Conservation (phyloP, 2,888 invertebrate genomes). For the Clusia tigrina region DNA sequence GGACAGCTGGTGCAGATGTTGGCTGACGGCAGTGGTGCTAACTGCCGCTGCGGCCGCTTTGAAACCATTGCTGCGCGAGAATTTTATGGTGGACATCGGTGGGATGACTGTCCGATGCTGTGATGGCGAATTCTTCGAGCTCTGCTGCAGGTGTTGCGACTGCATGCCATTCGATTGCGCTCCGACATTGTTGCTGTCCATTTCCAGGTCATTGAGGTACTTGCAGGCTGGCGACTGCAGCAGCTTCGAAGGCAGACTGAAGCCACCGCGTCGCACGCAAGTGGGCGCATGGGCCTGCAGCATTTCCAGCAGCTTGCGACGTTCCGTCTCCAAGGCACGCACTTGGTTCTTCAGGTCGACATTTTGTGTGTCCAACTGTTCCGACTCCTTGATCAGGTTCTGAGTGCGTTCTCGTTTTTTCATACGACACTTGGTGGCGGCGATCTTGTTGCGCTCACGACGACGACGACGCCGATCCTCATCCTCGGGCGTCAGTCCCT, state of each 20-base stretch:
- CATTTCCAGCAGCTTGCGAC: conserved; percentile 81
- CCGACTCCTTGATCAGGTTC: conserved; percentile 86
- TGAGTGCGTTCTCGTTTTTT: conserved; percentile 91
- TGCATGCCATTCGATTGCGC: conserved; percentile 24
- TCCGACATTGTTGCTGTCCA: conserved; percentile 47
- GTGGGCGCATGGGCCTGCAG: conserved; percentile 77
- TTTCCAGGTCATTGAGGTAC: conserved; percentile 58
- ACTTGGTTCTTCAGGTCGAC: conserved; percentile 84
- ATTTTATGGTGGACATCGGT: conserved; percentile 63
- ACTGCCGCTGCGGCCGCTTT: conserved; percentile 44
- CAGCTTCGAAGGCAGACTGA: conserved; percentile 56
- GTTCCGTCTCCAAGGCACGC: conserved; percentile 81
- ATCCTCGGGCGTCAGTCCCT: conserved; percentile 84
- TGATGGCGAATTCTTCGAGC: conserved; percentile 34
- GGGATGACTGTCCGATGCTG: conserved; percentile 60
- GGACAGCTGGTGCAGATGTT: conserved; percentile 33
- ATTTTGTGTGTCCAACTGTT: conserved; percentile 84
- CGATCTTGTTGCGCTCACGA: conserved; percentile 92
- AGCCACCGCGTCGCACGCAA: conserved; percentile 68
- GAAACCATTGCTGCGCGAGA: conserved; percentile 52
- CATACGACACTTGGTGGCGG: conserved; percentile 92
- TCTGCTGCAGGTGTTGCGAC: conserved; percentile 18
- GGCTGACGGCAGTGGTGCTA: conserved; percentile 27
- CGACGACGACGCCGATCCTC: conserved; percentile 86
- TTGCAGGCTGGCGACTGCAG: conserved; percentile 61